A percentile compares a stretch with the other conserved stretches of the same genome.
phyloP scores from a whole-genome alignment of 2,888 invertebrate species.

The Conops quadrifasciatus region DNA sequence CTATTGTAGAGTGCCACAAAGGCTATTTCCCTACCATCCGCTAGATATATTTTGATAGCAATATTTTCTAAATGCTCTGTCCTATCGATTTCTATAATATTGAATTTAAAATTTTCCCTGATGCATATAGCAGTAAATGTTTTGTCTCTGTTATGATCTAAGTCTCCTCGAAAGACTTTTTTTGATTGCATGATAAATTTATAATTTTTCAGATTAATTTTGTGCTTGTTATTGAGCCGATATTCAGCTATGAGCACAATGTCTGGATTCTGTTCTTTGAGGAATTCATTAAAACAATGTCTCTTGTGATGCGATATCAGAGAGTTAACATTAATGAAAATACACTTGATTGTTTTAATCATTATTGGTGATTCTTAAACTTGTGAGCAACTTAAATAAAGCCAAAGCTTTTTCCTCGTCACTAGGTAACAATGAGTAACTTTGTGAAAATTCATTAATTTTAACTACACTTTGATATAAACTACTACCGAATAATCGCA shows the following conservation, averaged over 20 bases:
- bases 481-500: slow-evolving; percentile 10
- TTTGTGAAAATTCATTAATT: not conserved
- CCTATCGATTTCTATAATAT: not conserved
- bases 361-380: not conserved
- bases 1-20: not conserved
- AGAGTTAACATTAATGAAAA: no score
- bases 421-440: not conserved
- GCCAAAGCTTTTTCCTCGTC: slow-evolving; percentile 21
- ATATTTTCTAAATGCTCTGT: not conserved
- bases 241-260: slow-evolving; percentile 18
- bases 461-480: not conserved
- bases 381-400: slow-evolving; percentile 22
- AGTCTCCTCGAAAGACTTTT: no score
- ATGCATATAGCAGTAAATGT: not conserved
- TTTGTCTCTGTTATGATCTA: not conserved
- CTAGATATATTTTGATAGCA: slow-evolving; percentile 10
- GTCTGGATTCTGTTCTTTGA: slow-evolving; percentile 21
- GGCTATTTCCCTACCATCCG: not conserved
- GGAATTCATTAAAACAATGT: slow-evolving; percentile 16
- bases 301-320: slow-evolving; percentile 18
- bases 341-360: slow-evolving; percentile 18
- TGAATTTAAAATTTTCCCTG: not conserved
- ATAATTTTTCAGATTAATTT: slow-evolving; percentile 13
- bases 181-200: not conserved
- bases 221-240: slow-evolving; percentile 2